Percentiles rank a stretch among this genome's conserved stretches.
phyloP scores from a whole-genome alignment of 2,888 invertebrate genomes.

The Sabellastarte sp. region DNA sequence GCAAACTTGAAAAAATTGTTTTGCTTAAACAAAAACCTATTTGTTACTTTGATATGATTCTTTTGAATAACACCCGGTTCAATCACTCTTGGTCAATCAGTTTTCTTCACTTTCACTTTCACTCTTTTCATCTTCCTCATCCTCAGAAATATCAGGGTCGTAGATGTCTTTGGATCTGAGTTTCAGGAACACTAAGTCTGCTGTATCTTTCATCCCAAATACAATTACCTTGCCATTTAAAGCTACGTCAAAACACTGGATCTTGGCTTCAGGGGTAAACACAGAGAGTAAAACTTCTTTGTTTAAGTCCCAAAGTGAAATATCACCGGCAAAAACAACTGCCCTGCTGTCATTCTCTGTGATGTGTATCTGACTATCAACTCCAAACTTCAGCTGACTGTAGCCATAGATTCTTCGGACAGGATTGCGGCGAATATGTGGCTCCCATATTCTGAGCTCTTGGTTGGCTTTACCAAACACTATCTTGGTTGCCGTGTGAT shows the following conservation, averaged over 20 bases:
- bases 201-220: slow-evolving; percentile 47
- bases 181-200: slow-evolving; percentile 35
- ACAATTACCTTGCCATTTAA: slow-evolving; percentile 44
- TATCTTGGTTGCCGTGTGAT: slow-evolving; percentile 43
- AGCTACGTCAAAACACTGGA: slow-evolving; percentile 43
- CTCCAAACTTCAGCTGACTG: slow-evolving; percentile 38
- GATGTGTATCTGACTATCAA: slow-evolving; percentile 46
- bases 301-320: slow-evolving; percentile 55
- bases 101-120: no score
- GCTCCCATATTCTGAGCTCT: slow-evolving; percentile 53
- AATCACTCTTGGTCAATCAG: no score
- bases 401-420: slow-evolving; percentile 42
- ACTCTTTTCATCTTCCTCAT: no score
- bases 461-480: slow-evolving; percentile 49
- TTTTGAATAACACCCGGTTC: no score
- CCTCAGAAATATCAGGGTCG: no score
- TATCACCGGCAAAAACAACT: slow-evolving; percentile 50
- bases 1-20: no score
- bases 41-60: no score
- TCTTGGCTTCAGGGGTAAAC: slow-evolving; percentile 52
- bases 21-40: no score
- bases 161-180: slow-evolving; percentile 12
- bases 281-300: slow-evolving; percentile 39
- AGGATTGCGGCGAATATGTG: slow-evolving; percentile 33
- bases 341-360: slow-evolving; percentile 38